phyloP scores from a whole-genome alignment of 2,797 vertebrate genomes.

The Tapera naevia region DNA sequence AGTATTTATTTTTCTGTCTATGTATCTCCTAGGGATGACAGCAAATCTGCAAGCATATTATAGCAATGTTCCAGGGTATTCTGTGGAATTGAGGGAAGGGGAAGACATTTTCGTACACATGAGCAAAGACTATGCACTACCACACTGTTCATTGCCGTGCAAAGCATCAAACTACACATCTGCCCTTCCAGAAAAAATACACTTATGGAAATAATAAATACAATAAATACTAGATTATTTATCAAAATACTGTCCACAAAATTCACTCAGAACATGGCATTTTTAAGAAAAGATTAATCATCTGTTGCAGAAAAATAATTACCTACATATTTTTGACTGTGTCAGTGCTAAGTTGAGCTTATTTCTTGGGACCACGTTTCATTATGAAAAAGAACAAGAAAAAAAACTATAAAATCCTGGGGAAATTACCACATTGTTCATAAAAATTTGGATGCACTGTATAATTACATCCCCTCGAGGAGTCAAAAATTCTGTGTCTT shows the following conservation, averaged over 20 bases:
- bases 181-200: not conserved
- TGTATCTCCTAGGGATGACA: constrained; percentile 36
- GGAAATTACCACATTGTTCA: constrained; percentile 13
- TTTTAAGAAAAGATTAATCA: not conserved
- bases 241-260: not conserved
- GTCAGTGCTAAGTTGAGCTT: not conserved
- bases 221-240: constrained; percentile 3
- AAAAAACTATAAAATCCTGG: not conserved
- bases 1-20: constrained; percentile 67
- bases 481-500: not conserved
- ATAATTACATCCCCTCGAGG: not conserved
- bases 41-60: not conserved
- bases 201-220: not conserved
- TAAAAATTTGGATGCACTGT: not conserved
- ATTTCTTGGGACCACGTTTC: constrained; percentile 10
- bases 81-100: not conserved
- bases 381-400: not conserved
- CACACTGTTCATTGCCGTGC: not conserved
- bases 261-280: not conserved
- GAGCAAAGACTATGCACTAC: not conserved
- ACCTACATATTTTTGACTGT: not conserved
- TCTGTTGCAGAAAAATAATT: not conserved
- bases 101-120: constrained; percentile 2
- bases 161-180: not conserved
- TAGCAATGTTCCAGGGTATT: not conserved